These are phyloP conservation scores for Steinernema khuongi DNA, from an alignment of 1,140 invertebrate genomes.

Conservation along the genomic window DNA sequence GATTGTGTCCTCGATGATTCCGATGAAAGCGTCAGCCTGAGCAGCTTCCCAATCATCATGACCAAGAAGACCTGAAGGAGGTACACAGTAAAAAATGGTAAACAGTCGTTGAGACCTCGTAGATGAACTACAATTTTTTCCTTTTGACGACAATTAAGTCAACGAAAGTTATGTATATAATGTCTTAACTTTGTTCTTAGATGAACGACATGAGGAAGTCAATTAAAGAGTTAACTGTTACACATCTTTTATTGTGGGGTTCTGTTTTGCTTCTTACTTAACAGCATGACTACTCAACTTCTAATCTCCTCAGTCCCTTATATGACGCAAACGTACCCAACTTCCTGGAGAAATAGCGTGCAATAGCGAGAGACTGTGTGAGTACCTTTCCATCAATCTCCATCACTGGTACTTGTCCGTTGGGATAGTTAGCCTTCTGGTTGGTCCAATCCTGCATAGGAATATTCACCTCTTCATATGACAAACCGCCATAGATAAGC, in stretches of 20 bases:
- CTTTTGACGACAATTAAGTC: too few species aligned
- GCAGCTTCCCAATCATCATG: not conserved
- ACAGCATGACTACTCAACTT: too few species aligned
- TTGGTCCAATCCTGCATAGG: constrained; percentile 10
- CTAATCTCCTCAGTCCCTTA: too few species aligned
- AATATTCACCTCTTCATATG: constrained; percentile 18
- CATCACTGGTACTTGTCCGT: constrained; percentile 38
- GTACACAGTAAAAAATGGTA: not conserved
- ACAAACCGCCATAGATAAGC: constrained; percentile 8
- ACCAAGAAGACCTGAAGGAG: not conserved
- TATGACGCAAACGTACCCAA: constrained; percentile 36
- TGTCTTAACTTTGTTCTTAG: too few species aligned
- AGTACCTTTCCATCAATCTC: constrained; percentile 42
- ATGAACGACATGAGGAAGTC: too few species aligned
- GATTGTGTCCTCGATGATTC: constrained; percentile 6
- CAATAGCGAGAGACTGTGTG: constrained; percentile 36
- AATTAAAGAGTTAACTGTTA: too few species aligned
- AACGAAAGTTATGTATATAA: too few species aligned
- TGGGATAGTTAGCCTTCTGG: constrained; percentile 18
- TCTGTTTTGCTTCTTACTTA: too few species aligned
- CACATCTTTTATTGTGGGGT: too few species aligned
- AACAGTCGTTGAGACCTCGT: too few species aligned
- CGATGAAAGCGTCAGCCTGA: not conserved
- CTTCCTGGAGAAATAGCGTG: constrained; percentile 38
- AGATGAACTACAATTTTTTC: too few species aligned